Percentiles rank a stretch among this genome's conserved stretches.
Conservation (phyloP, 2,888 invertebrate species). For the Epinotia demarniana region DNA sequence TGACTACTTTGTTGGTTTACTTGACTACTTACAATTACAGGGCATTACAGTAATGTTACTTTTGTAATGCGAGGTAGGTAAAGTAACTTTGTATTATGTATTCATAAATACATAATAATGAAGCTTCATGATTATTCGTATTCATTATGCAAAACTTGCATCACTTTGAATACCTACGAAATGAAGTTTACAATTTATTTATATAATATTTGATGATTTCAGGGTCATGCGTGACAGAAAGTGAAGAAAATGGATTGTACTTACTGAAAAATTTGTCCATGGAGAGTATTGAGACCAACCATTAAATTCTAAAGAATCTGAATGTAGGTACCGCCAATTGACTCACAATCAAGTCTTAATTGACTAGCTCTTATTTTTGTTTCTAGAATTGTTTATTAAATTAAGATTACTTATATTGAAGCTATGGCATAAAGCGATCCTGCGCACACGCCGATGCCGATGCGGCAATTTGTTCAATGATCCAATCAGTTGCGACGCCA, state of each 20-base stretch:
- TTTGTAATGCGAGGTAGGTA: too few species aligned
- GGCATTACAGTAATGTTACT: too few species aligned
- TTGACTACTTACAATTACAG: neutral
- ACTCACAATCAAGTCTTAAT: too few species aligned
- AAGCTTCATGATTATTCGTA: neutral
- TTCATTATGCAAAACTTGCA: slow-evolving; percentile 7
- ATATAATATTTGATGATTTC: neutral
- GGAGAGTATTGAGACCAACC: too few species aligned
- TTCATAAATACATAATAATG: neutral
- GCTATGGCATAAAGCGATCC: slow-evolving; percentile 58
- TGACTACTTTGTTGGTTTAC: neutral
- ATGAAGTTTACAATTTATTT: neutral
- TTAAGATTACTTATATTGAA: slow-evolving; percentile 44
- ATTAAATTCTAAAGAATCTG: too few species aligned
- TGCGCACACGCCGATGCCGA: slow-evolving; percentile 54
- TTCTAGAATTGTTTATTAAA: neutral
- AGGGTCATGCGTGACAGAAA: too few species aligned
- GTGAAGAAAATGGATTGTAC: too few species aligned
- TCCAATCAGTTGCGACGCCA: slow-evolving; percentile 65
- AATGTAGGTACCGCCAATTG: too few species aligned
- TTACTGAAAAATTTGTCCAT: too few species aligned
- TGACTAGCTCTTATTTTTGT: neutral
- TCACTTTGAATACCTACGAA: slow-evolving; percentile 4
- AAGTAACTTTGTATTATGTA: too few species aligned
- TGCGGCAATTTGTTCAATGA: slow-evolving; percentile 75